These are phyloP conservation scores for Petrocephalus sullivani DNA, from an alignment of 2,797 vertebrate species.

Conservation along the genomic window DNA sequence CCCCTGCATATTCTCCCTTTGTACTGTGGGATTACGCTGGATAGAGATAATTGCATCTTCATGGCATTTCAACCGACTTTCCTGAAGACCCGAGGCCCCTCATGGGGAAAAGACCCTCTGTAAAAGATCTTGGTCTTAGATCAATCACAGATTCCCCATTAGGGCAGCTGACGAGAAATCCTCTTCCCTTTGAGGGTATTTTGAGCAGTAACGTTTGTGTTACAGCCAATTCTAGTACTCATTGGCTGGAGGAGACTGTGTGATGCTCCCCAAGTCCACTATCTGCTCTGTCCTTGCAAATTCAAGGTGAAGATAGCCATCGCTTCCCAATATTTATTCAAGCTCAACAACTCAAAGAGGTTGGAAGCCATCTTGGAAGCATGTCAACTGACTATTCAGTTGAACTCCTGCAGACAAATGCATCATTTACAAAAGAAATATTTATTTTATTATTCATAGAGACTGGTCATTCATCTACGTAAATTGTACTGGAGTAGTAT, in stretches of 20 bases:
- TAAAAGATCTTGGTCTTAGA: not conserved
- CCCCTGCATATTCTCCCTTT: conserved; percentile 14
- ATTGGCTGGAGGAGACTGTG: not conserved
- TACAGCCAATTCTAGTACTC: not conserved
- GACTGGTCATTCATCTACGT: not conserved
- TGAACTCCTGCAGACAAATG: conserved; percentile 18
- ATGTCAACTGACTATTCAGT: not conserved
- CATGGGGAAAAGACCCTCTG: conserved; percentile 9
- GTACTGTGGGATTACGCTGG: not conserved
- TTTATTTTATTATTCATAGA: not conserved
- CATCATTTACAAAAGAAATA: conserved; percentile 13
- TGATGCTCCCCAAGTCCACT: not conserved
- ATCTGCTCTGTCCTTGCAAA: not conserved
- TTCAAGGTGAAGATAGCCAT: not conserved
- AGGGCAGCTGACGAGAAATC: not conserved
- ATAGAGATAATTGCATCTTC: conserved; percentile 20
- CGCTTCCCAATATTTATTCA: not conserved
- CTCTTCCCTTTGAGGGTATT: not conserved
- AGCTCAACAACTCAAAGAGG: conserved; percentile 3
- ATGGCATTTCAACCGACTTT: not conserved
- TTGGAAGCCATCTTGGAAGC: not conserved
- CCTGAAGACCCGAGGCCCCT: not conserved
- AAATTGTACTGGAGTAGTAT: not conserved
- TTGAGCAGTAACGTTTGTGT: not conserved
- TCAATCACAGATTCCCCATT: not conserved